Conservation (phyloP, 2,797 vertebrate species). For the Siniperca undulata region DNA sequence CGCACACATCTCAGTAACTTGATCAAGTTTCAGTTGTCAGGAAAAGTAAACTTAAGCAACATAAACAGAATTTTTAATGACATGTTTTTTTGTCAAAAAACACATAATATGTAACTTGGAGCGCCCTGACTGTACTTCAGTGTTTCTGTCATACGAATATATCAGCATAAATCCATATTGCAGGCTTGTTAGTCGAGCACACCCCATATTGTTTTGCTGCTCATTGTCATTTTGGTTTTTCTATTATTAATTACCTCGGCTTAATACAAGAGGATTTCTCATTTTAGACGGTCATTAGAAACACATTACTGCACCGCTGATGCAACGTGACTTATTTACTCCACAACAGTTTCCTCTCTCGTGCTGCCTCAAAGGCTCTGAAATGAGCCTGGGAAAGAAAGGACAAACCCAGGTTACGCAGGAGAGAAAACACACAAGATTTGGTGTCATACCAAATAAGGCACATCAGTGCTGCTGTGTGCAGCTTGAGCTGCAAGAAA, state of each 20-base stretch:
- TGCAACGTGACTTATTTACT: conserved; percentile 79
- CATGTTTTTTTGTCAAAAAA: conserved; percentile 42
- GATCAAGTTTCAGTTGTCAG: neutral
- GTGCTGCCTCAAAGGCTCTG: conserved; percentile 62
- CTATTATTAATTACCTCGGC: conserved; percentile 78
- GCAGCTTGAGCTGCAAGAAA: conserved; percentile 47
- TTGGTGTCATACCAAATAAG: conserved; percentile 49
- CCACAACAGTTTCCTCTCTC: conserved; percentile 69
- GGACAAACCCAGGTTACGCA: conserved; percentile 28
- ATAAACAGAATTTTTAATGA: conserved; percentile 15
- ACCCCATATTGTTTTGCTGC: conserved; percentile 60
- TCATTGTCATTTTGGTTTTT: conserved; percentile 65
- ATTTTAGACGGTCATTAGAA: conserved; percentile 82
- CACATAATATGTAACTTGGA: conserved; percentile 26
- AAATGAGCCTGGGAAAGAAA: conserved; percentile 57
- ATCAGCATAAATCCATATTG: conserved; percentile 74
- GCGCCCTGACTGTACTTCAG: conserved; percentile 27
- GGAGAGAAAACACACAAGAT: conserved; percentile 46
- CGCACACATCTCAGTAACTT: neutral
- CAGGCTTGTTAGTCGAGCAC: conserved; percentile 60
- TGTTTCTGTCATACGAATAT: conserved; percentile 53
- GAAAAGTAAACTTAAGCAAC: neutral
- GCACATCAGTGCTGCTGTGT: conserved; percentile 25
- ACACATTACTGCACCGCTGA: conserved; percentile 79
- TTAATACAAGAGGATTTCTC: conserved; percentile 78